Conservation (phyloP, 1,140 invertebrate genomes). For the Zaprionus ghesquierei region DNA sequence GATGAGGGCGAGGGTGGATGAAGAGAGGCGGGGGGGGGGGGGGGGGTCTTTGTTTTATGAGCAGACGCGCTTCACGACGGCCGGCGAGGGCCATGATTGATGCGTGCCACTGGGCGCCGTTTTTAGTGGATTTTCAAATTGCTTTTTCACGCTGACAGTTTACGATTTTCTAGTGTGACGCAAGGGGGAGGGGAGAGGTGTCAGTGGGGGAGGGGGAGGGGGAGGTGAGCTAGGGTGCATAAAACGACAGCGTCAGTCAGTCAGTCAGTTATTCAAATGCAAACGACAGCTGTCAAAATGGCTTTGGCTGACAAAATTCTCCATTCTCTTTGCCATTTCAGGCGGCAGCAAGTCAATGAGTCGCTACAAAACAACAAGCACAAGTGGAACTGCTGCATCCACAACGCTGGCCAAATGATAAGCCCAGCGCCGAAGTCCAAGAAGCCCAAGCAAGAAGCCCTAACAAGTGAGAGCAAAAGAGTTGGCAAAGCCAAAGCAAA, state of each 20-base stretch:
- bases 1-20: neutral
- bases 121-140: conserved; percentile 78
- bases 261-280: conserved; percentile 78
- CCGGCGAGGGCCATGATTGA: conserved; percentile 63
- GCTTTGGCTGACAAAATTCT: conserved; percentile 66
- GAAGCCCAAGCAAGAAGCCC: neutral
- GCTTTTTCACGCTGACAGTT: conserved; percentile 75
- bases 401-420: conserved; percentile 52
- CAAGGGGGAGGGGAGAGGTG: neutral
- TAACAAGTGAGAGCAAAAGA: conserved; percentile 19
- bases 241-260: conserved; percentile 46
- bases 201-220: neutral
- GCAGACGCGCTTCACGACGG: conserved; percentile 40
- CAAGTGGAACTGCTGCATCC: conserved; percentile 17
- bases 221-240: neutral
- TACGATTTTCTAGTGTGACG: conserved; percentile 47
- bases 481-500: conserved; percentile 33
- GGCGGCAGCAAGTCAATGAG: conserved; percentile 47
- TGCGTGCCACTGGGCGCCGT: conserved; percentile 39
- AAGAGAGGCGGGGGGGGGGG: too few relatives aligned
- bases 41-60: conserved; percentile 67
- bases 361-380: conserved; percentile 29
- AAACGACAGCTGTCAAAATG: conserved; percentile 79
- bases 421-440: conserved; percentile 18
- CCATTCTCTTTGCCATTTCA: conserved; percentile 36